These are phyloP conservation scores for Phyllopteryx taeniolatus DNA, from an alignment of 2,113 vertebrate species.

Conservation along the genomic window DNA sequence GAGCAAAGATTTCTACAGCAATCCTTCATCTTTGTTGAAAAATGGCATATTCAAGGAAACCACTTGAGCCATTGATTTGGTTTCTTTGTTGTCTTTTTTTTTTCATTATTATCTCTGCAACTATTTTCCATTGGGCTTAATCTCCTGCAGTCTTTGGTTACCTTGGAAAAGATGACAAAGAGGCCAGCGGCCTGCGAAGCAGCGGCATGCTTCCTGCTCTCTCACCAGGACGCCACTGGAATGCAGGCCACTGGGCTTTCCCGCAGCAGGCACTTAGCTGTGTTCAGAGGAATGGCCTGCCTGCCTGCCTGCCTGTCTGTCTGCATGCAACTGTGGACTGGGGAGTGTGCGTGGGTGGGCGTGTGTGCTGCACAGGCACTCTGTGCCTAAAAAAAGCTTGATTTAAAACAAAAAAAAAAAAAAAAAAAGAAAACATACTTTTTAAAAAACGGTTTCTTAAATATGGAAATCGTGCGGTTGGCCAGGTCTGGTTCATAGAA, in stretches of 20 bases:
- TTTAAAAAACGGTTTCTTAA: background rate
- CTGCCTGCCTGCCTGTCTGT: slow-evolving; percentile 22
- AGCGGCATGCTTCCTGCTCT: slow-evolving; percentile 65
- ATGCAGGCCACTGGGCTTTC: slow-evolving; percentile 52
- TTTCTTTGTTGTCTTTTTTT: slow-evolving; percentile 51
- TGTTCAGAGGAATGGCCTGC: slow-evolving; percentile 24
- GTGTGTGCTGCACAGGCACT: slow-evolving; percentile 11
- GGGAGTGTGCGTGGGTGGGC: slow-evolving; percentile 30
- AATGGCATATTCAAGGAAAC: slow-evolving; percentile 57
- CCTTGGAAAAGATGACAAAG: slow-evolving; percentile 72
- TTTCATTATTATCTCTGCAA: slow-evolving; percentile 63
- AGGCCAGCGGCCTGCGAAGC: slow-evolving; percentile 52
- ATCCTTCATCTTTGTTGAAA: slow-evolving; percentile 5
- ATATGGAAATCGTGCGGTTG: background rate
- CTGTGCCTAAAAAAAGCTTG: background rate
- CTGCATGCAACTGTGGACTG: slow-evolving; percentile 21
- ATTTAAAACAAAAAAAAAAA: background rate
- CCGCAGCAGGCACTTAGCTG: slow-evolving; percentile 48
- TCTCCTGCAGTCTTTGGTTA: slow-evolving; percentile 63
- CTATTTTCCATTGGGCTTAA: slow-evolving; percentile 66
- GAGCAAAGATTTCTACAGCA: background rate
- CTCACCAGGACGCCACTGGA: slow-evolving; percentile 61
- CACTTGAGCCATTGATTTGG: slow-evolving; percentile 41
- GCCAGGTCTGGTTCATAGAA: background rate
- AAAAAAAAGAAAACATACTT: background rate